Evolutionary conservation across 2,797 vertebrate species (phyloP).

Genomic region (Tapera naevia): DNA sequence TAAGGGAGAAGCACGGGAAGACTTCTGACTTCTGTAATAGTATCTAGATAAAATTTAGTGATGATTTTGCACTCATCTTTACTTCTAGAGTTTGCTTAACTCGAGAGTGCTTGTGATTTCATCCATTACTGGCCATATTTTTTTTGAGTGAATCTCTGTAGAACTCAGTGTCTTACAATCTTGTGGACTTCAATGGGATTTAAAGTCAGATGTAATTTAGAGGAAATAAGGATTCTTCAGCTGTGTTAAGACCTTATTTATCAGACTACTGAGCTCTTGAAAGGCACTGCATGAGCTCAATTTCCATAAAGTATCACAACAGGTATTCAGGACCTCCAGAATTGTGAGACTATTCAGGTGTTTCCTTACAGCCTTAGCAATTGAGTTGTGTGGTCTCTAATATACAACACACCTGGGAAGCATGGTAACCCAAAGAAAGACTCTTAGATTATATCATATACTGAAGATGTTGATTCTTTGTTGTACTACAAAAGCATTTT

Average conservation of each 20-base stretch:
- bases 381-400: background rate
- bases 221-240: background rate
- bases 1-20: background rate
- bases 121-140: background rate
- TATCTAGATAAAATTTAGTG: background rate
- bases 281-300: background rate
- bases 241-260: background rate
- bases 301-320: background rate
- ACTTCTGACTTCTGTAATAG: background rate
- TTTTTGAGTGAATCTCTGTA: background rate
- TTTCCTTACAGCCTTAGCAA: background rate
- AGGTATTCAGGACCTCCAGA: background rate
- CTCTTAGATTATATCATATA: background rate
- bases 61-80: background rate
- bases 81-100: background rate
- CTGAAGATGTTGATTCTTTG: background rate
- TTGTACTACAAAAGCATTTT: background rate
- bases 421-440: background rate
- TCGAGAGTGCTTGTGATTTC: background rate
- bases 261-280: background rate
- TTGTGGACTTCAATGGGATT: background rate
- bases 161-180: background rate
- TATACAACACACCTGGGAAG: background rate
- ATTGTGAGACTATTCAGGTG: background rate
- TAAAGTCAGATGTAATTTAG: background rate